Conservation (phyloP, 2,797 vertebrate species). For the Lithobates pipiens region DNA sequence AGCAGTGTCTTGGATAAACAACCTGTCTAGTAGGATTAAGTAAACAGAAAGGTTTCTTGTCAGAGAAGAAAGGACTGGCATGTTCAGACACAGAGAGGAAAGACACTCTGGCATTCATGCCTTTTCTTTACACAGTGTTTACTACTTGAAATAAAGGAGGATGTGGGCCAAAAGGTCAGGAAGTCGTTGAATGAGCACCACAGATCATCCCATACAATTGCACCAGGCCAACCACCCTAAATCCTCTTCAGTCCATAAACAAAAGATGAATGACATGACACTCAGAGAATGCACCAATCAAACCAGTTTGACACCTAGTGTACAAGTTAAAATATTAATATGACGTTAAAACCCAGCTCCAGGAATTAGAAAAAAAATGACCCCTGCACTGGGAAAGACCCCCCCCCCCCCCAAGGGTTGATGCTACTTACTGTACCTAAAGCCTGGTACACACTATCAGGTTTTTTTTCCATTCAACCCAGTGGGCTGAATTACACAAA, state of each 20-base stretch:
- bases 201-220: not conserved
- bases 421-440: too few species aligned
- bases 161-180: slow-evolving; percentile 58
- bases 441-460: too few species aligned
- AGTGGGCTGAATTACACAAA: too few species aligned
- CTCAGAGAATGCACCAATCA: not conserved
- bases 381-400: too few species aligned
- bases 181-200: slow-evolving; percentile 54
- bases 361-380: too few species aligned
- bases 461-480: too few species aligned
- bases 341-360: too few species aligned
- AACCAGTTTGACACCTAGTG: slow-evolving; percentile 19
- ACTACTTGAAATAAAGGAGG: slow-evolving; percentile 23
- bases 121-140: slow-evolving; percentile 18
- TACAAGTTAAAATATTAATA: not conserved
- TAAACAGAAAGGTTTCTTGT: slow-evolving; percentile 16
- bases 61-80: slow-evolving; percentile 33
- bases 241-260: not conserved
- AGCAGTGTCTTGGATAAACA: slow-evolving; percentile 15
- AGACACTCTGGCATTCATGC: slow-evolving; percentile 8
- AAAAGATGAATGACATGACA: not conserved
- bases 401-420: too few species aligned
- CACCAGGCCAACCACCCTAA: not conserved
- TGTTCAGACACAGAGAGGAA: slow-evolving; percentile 32
- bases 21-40: slow-evolving; percentile 41